Base-by-base conservation (phyloP, 2,797 vertebrate species). In the Sebastes nivosus region DNA sequence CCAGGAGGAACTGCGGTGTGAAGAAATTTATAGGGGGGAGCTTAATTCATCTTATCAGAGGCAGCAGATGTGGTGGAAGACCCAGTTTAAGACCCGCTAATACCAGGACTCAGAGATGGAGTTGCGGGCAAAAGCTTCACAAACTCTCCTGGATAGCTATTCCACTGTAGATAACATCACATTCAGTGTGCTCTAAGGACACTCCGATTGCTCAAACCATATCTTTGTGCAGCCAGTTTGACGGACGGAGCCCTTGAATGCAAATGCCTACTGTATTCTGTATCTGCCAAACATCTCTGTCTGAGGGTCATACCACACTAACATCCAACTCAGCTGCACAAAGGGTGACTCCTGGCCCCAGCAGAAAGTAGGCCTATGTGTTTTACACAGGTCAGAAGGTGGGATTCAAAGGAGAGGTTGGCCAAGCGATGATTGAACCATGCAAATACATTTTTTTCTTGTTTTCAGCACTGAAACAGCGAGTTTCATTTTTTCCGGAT, bases 21-120 rank as follows among this genome's bases (percentile, higher is more conserved):
- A 85, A 76, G 58, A 80, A 65, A 86, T 87, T 36, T 85, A 70
- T 81, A 76, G 64, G 24, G 32, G 25, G 59, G 60, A 24, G 73
- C 59, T 90, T 89, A 74, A 85, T 88, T 90, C 76, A 85, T 54
- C 86, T 92, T 93, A 91, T 93, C 92, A 69, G 86, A 70, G 58
- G 59, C 77, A 84, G 73, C 89, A 92, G 88, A 92, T 81, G 86
- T 74, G 77, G 63, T 58, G 69, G 72, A 78, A 84, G 75, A 80
- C 38, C 32, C 65, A 20, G 61, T 78, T 83, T 80, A 89, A 84
- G 73, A 80, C 57, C 78, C 65, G 78, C 67, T 83, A 77, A 89
- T 76, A 69, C 78, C 58, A 69, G 69, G 75, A 83, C 59, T 87
- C 59, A 57, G 73, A 72, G 63, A 80, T 50, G 18, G 67, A 55